These are phyloP conservation scores for Drosophila acutilabella DNA, from an alignment of 2,888 invertebrate genomes.

Conservation along the genomic window DNA sequence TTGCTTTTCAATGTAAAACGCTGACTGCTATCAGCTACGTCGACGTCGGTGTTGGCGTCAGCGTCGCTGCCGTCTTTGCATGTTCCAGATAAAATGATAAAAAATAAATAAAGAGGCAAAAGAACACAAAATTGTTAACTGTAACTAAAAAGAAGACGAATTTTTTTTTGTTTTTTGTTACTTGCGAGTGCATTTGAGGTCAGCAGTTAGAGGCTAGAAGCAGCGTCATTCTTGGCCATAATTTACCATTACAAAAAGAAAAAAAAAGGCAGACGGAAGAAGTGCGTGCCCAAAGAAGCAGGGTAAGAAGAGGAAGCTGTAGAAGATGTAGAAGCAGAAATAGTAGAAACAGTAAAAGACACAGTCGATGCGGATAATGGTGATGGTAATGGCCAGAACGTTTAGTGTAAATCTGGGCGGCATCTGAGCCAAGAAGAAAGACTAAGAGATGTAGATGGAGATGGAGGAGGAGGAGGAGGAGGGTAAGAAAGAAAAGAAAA, in stretches of 20 bases:
- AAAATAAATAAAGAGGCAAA: slow-evolving; percentile 23
- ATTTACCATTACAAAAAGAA: slow-evolving; percentile 52
- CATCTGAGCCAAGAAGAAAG: slow-evolving; percentile 13
- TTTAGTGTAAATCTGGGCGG: slow-evolving; percentile 46
- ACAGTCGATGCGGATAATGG: slow-evolving; percentile 48
- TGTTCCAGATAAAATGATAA: slow-evolving; percentile 68
- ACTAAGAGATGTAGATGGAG: not conserved
- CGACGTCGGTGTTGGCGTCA: slow-evolving; percentile 7
- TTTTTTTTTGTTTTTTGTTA: slow-evolving; percentile 27
- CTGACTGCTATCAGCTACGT: slow-evolving; percentile 54
- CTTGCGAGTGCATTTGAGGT: slow-evolving; percentile 61
- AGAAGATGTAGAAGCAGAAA: not conserved
- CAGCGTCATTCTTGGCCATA: slow-evolving; percentile 58
- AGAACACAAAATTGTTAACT: slow-evolving; percentile 46
- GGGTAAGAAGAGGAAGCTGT: slow-evolving; percentile 7
- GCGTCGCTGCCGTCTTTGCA: slow-evolving; percentile 55
- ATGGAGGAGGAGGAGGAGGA: too few relatives aligned
- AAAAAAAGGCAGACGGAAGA: slow-evolving; percentile 42
- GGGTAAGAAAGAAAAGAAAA: slow-evolving; percentile 10
- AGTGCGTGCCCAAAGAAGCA: slow-evolving; percentile 57
- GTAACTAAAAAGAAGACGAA: slow-evolving; percentile 38
- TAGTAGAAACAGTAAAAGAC: slow-evolving; percentile 18
- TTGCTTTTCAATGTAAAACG: slow-evolving; percentile 80
- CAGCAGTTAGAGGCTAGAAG: slow-evolving; percentile 36
- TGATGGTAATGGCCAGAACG: slow-evolving; percentile 52